A percentile compares a stretch with the other conserved stretches of the same genome.
Conservation (phyloP, 2,888 invertebrate species). For the Nemurella pictetii region DNA sequence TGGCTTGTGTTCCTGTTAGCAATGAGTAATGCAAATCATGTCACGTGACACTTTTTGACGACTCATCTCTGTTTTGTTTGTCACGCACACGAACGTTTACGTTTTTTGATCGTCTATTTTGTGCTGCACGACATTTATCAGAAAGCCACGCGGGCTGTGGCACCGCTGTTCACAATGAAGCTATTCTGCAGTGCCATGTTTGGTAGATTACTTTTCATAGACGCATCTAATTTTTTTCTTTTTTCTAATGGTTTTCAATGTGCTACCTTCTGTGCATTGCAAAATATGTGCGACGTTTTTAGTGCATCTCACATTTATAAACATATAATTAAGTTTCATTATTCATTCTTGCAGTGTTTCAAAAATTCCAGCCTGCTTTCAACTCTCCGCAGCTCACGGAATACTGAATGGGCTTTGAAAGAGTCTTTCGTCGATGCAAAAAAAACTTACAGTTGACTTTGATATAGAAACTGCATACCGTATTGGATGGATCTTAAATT, state of each 20-base stretch:
- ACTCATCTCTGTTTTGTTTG: background rate
- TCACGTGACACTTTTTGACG: background rate
- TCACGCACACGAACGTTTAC: background rate
- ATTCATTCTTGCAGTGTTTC: background rate
- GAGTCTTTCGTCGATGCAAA: background rate
- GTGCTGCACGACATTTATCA: background rate
- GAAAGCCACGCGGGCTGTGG: background rate
- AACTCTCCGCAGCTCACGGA: background rate
- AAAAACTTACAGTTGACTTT: background rate
- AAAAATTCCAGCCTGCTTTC: background rate
- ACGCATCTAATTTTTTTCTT: background rate
- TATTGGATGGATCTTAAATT: background rate
- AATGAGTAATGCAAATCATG: background rate
- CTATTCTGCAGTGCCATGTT: background rate
- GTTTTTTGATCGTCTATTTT: background rate
- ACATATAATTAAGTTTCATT: background rate
- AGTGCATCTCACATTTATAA: background rate
- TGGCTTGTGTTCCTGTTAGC: background rate
- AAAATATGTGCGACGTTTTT: too few relatives aligned
- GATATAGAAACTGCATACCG: background rate
- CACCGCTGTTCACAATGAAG: background rate
- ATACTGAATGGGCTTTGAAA: background rate
- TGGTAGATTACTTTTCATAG: background rate
- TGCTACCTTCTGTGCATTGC: too few relatives aligned
- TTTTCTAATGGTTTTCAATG: background rate